A percentile compares a stretch with the other conserved stretches of the same genome.
phyloP scores from a whole-genome alignment of 1,140 invertebrate genomes.

The Ceratitis capitata region DNA sequence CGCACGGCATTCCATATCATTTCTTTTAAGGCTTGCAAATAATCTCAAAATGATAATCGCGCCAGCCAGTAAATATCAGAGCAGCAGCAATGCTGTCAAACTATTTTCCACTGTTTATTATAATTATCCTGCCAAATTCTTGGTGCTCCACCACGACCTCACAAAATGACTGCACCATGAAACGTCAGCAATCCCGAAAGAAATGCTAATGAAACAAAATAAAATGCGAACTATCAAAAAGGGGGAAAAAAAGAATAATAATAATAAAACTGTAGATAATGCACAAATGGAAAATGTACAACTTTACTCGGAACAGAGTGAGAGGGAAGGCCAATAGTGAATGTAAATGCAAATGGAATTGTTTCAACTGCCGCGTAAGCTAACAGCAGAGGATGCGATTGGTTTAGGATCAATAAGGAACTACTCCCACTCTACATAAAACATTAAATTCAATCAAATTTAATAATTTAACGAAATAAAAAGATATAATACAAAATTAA shows the following conservation, averaged over 20 bases:
- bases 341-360: background rate
- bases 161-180: background rate
- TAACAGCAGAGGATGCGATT: too few species aligned
- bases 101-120: constrained; percentile 18
- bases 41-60: background rate
- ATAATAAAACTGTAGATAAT: constrained; percentile 3
- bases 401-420: too few species aligned
- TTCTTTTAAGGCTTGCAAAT: background rate
- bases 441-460: too few species aligned
- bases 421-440: too few species aligned
- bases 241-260: too few species aligned
- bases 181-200: background rate
- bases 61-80: background rate
- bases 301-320: too few species aligned
- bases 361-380: background rate
- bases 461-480: too few species aligned
- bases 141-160: background rate
- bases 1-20: background rate
- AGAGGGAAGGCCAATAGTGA: background rate
- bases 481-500: too few species aligned
- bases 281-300: background rate
- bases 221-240: constrained; percentile 2
- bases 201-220: background rate
- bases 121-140: background rate
- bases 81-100: background rate